Conservation (phyloP, 2,113 vertebrate species). For the Apteryx owenii region DNA sequence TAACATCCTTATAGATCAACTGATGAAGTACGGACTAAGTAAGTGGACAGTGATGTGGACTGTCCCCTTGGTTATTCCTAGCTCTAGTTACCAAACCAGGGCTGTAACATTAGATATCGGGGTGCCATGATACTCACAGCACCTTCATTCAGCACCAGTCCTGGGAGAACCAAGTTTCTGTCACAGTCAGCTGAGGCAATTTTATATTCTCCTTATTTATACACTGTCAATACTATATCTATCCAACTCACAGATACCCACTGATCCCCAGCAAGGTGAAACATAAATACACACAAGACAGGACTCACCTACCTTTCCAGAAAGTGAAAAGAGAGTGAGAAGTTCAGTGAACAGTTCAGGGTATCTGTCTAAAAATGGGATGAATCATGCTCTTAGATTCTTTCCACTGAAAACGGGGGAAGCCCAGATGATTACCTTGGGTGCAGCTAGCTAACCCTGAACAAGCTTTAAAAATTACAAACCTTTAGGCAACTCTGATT, state of each 20-base stretch:
- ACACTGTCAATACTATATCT: not conserved
- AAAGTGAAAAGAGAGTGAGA: not conserved
- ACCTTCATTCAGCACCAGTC: not conserved
- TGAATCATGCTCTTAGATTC: not conserved
- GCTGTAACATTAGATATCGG: not conserved
- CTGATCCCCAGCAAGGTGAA: not conserved
- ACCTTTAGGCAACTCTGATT: not conserved
- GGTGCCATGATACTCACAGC: not conserved
- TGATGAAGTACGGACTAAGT: not conserved
- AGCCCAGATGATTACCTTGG: not conserved
- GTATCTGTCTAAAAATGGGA: not conserved
- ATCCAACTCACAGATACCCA: not conserved
- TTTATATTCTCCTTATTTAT: not conserved
- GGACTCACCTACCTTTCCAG: not conserved
- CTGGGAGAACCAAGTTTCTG: not conserved
- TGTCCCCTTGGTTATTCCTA: not conserved
- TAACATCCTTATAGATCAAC: not conserved
- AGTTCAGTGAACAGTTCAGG: not conserved
- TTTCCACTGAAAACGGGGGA: not conserved
- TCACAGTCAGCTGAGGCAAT: not conserved
- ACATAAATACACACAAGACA: not conserved
- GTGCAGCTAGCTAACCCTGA: not conserved
- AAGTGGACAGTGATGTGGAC: not conserved
- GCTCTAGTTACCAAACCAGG: not conserved
- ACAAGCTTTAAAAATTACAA: not conserved